phyloP scores from a whole-genome alignment of 2,797 vertebrate species.

The Petrocephalus schoutedeni region DNA sequence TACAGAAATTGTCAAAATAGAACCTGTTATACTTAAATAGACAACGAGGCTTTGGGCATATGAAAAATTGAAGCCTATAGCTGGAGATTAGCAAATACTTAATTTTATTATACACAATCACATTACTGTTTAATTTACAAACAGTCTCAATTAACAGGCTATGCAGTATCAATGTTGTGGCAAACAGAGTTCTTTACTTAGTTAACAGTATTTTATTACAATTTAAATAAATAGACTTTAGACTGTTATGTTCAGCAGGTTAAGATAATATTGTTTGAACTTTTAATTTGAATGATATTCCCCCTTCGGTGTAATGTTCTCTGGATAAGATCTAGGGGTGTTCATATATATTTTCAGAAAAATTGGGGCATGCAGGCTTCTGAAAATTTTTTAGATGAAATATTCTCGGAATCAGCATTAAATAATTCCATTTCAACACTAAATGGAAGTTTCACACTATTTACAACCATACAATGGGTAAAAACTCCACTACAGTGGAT shows the following conservation, averaged over 20 bases:
- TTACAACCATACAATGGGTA: slow-evolving; percentile 1
- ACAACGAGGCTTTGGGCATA: neutral
- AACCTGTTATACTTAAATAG: neutral
- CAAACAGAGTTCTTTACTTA: neutral
- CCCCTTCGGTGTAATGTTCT: neutral
- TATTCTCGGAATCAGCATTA: neutral
- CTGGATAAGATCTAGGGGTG: neutral
- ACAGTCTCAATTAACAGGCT: neutral
- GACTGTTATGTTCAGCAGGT: neutral
- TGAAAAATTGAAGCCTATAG: neutral
- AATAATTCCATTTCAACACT: slow-evolving; percentile 14
- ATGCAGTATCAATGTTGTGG: neutral
- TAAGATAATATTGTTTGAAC: neutral
- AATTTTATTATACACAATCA: slow-evolving; percentile 17
- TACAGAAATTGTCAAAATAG: neutral
- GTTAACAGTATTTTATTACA: slow-evolving; percentile 7
- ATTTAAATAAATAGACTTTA: neutral
- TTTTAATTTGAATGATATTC: neutral
- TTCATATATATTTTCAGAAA: neutral
- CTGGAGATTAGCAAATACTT: neutral
- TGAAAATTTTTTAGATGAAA: neutral
- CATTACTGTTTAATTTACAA: slow-evolving; percentile 14
- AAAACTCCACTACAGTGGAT: neutral
- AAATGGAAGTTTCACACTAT: neutral
- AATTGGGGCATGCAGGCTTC: neutral